Evolutionary conservation across 30 jellyfish, hydroid and myxozoan species (phyloP).

Genomic region (Pelagia noctiluca): DNA sequence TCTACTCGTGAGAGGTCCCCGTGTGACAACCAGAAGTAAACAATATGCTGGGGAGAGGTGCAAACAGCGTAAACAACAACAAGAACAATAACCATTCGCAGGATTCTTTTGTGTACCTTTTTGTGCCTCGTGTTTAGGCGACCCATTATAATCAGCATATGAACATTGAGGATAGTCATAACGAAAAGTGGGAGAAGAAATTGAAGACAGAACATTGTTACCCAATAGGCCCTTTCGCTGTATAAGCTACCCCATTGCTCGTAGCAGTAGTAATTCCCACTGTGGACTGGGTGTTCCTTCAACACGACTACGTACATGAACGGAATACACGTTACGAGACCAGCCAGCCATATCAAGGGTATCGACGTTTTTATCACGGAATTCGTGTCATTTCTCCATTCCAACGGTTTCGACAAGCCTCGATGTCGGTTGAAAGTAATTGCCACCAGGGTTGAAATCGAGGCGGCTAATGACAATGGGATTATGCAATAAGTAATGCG

Average conservation of each 20-base stretch:
- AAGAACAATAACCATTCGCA: slow-evolving; percentile 47
- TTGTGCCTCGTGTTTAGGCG: background rate
- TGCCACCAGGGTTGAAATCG: slow-evolving; percentile 70
- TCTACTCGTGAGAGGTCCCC: slow-evolving; percentile 15
- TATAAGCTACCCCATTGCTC: slow-evolving; percentile 35
- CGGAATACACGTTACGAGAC: slow-evolving; percentile 54
- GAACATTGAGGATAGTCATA: slow-evolving; percentile 5
- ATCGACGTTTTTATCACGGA: slow-evolving; percentile 38
- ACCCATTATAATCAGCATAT: slow-evolving; percentile 20
- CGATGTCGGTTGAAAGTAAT: slow-evolving; percentile 75
- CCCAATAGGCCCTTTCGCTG: slow-evolving; percentile 50
- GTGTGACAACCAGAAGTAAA: slow-evolving; percentile 52
- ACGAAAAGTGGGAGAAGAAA: slow-evolving; percentile 37
- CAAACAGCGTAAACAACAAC: slow-evolving; percentile 57
- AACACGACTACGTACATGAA: slow-evolving; percentile 50
- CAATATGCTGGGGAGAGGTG: slow-evolving; percentile 62
- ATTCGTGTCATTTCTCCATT: slow-evolving; percentile 64
- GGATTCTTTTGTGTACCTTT: slow-evolving; percentile 23
- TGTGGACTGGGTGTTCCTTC: slow-evolving; percentile 28
- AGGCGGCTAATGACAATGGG: slow-evolving; percentile 62
- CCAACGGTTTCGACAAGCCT: slow-evolving; percentile 68
- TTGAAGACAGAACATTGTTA: slow-evolving; percentile 40
- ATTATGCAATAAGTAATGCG: slow-evolving; percentile 53
- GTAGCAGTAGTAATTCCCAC: slow-evolving; percentile 48
- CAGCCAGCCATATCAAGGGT: slow-evolving; percentile 68